Evolutionary conservation across 35 echinoderm and acorn worm species (phyloP).

Genomic region (Ptychodera flava): DNA sequence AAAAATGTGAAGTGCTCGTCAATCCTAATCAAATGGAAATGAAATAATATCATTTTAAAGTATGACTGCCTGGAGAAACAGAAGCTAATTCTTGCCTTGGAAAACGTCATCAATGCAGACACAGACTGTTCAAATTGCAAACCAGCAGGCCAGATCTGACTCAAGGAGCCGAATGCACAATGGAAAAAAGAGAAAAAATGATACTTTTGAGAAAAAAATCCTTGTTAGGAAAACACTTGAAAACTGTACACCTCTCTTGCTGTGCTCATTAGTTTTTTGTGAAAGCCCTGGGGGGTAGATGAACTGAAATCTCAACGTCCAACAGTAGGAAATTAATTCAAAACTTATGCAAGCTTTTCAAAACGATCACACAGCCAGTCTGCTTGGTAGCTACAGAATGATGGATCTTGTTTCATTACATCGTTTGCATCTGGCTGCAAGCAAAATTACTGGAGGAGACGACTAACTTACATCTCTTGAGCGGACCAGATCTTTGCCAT

Average conservation of each 20-base stretch:
- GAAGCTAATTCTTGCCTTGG: too few relatives aligned
- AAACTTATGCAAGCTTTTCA: background rate
- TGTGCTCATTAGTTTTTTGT: background rate
- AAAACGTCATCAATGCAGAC: background rate
- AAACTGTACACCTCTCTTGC: background rate
- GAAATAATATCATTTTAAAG: too few relatives aligned
- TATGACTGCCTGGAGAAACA: too few relatives aligned
- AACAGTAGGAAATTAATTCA: background rate
- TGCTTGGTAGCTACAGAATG: background rate
- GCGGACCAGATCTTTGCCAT: background rate
- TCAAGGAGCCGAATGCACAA: background rate
- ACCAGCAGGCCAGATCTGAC: background rate
- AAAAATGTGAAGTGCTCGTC: too few relatives aligned
- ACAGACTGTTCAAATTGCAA: background rate
- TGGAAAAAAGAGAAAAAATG: too few relatives aligned
- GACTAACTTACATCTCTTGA: background rate
- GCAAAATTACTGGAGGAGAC: background rate
- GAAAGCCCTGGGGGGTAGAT: background rate
- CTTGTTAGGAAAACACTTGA: background rate
- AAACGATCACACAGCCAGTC: background rate
- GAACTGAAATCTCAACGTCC: background rate
- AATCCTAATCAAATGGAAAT: too few relatives aligned
- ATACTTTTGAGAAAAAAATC: background rate
- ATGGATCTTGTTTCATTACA: too few relatives aligned
- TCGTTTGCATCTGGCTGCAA: too few relatives aligned